Percentiles rank a stretch among this genome's conserved stretches.
phyloP scores from a whole-genome alignment of 2,113 vertebrate genomes.

The Peromyscus polionotus region DNA sequence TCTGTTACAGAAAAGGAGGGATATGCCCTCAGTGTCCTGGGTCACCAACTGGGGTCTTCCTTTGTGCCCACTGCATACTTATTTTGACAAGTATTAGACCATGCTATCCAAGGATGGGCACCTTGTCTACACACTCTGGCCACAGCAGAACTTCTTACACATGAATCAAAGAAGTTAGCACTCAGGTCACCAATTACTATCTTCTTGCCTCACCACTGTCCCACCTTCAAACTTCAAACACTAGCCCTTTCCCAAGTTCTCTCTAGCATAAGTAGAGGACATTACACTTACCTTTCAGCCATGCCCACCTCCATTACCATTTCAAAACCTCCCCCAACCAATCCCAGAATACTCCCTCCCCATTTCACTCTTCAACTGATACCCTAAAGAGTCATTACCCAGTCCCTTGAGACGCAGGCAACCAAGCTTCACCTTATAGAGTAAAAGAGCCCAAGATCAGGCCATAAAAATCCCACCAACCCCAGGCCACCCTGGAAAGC shows the following conservation, averaged over 20 bases:
- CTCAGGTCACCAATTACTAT: no score
- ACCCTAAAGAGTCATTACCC: background rate
- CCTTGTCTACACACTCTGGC: background rate
- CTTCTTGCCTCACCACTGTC: no score
- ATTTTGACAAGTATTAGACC: background rate
- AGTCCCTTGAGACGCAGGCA: background rate
- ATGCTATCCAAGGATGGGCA: background rate
- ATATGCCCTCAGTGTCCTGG: background rate
- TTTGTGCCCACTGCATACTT: background rate
- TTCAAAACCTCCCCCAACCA: no score
- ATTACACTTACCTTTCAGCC: no score
- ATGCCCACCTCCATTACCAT: no score
- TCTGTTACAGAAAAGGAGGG: background rate
- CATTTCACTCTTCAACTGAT: no score
- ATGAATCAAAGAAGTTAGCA: no score
- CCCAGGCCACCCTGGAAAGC: background rate
- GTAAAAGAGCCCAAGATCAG: background rate
- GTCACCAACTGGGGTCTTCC: background rate
- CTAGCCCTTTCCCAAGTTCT: no score
- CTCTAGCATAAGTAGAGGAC: no score
- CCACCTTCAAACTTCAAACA: no score
- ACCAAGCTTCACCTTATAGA: background rate
- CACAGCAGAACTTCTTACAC: background rate
- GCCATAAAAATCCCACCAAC: background rate
- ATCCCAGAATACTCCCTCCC: background rate